Percentiles rank a stretch among this genome's conserved stretches.
Conservation (phyloP, 1,140 invertebrate genomes). For the Eueides isabella region DNA sequence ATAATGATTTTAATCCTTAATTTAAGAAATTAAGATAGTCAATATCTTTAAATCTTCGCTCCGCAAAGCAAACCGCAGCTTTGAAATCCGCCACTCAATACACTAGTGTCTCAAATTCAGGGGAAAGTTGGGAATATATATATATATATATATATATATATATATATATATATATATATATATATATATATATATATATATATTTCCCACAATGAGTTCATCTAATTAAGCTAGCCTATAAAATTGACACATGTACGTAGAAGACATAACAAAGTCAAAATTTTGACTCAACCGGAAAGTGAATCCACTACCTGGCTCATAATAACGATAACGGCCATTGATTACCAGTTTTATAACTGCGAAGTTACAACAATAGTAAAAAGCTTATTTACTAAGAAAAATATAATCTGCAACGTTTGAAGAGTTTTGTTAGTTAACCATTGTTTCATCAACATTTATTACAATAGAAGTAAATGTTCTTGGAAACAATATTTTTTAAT, state of each 20-base stretch:
- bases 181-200: too few relatives aligned
- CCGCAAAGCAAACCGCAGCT: too few relatives aligned
- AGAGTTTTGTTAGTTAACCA: not conserved
- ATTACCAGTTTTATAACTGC: not conserved
- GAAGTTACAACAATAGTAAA: not conserved
- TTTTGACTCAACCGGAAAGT: not conserved
- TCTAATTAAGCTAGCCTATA: too few relatives aligned
- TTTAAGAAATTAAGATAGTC: too few relatives aligned
- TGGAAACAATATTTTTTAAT: not conserved
- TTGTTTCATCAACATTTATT: not conserved
- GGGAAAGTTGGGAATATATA: too few relatives aligned
- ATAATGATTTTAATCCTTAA: too few relatives aligned
- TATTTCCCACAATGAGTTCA: too few relatives aligned
- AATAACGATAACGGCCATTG: not conserved
- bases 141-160: too few relatives aligned
- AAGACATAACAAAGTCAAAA: not conserved
- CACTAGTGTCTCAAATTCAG: too few relatives aligned
- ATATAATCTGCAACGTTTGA: not conserved
- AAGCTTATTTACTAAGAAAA: conserved; percentile 3
- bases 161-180: too few relatives aligned
- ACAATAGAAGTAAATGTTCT: not conserved
- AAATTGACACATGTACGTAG: not conserved
- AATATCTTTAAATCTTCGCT: too few relatives aligned
- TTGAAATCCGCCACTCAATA: too few relatives aligned
- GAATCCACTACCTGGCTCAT: not conserved